Evolutionary conservation across 1,140 invertebrate genomes (phyloP), one percentile per base, ranked within the genome.

Genomic region (Drosophila saltans): DNA sequence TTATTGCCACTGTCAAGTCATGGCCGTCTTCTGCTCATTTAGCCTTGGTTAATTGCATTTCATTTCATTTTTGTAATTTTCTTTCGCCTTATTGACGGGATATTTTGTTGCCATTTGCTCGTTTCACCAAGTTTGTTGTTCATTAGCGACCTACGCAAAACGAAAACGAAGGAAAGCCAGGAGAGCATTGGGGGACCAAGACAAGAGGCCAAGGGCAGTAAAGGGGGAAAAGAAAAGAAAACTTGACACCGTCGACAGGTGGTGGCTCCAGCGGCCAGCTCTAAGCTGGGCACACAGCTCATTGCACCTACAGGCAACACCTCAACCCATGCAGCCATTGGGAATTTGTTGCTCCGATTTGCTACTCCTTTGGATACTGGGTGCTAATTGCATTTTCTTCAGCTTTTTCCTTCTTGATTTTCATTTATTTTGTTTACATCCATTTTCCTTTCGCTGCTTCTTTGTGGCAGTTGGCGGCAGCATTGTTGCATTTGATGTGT

Each of bases 11-110:
- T 48, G 56, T 16, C 43, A 43, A 52, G 45, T 24, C 8, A 26
- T 52, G 45, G 45, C 45, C 26, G 40, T 10, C 26, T 59, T 60
- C 56, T 43, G 75, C 69, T 65, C 76, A 75, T 80, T 88, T 88
- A 64, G 74, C 78, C 75, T 62, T 64, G 75, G 80, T 80, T 88
- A 88, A 88, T 88, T 88, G 83, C 83, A 83, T 83, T 88, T 83
- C 84, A 72, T 80, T 86, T 80, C 59, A 69, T 76, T 76, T 76
- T 55, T 76, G 73, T 65, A 76, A 76, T 76, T 76, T 63, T 52
- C 66, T 58, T 57, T 64, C 59, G 66, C 71, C 57, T 66, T 68
- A 78, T 81, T 72, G 70, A 56, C 68, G 63, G 72, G 69, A 77
- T 84, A 52, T 84, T 62, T 69, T 71, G 73, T 72, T 67, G 75